phyloP scores from a whole-genome alignment of 1,140 invertebrate genomes.

The Dendrolimus punctatus region DNA sequence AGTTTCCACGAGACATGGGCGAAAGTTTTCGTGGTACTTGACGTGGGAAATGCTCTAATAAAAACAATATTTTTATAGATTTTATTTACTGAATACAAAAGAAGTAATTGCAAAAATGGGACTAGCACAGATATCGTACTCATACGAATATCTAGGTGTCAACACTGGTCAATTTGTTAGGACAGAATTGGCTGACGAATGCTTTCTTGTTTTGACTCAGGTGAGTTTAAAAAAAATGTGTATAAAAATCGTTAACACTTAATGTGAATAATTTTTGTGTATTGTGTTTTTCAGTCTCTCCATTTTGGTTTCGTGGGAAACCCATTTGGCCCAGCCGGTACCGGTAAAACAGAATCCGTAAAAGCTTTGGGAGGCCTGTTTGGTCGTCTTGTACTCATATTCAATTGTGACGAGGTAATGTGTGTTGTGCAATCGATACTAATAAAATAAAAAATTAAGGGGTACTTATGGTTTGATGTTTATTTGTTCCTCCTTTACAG shows the following conservation, averaged over 20 bases:
- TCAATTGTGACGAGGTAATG: constrained; percentile 96
- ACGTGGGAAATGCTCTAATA: background rate
- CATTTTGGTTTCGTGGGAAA: constrained; percentile 97
- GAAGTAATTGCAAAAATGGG: constrained; percentile 82
- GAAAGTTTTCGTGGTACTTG: no score
- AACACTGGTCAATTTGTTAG: constrained; percentile 92
- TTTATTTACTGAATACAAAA: constrained; percentile 72
- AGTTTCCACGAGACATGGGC: background rate
- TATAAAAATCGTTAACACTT: background rate
- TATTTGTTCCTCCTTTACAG: no score
- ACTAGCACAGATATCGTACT: constrained; percentile 94
- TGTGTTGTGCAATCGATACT: constrained; percentile 4
- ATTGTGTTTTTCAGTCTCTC: constrained; percentile 79
- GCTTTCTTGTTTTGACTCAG: constrained; percentile 96
- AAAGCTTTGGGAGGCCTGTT: constrained; percentile 93
- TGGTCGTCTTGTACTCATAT: constrained; percentile 94
- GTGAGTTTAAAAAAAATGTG: constrained; percentile 41
- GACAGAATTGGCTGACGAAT: constrained; percentile 95
- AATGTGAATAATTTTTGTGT: no score
- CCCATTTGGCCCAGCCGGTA: constrained; percentile 98
- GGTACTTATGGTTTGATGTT: background rate
- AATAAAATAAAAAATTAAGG: background rate
- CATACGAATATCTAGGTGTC: constrained; percentile 96
- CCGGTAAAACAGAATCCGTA: constrained; percentile 98
- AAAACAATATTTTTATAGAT: constrained; percentile 48